Evolutionary conservation across 2,113 vertebrate genomes (phyloP), one percentile per base, ranked within the genome.

Genomic region (Junco hyemalis): DNA sequence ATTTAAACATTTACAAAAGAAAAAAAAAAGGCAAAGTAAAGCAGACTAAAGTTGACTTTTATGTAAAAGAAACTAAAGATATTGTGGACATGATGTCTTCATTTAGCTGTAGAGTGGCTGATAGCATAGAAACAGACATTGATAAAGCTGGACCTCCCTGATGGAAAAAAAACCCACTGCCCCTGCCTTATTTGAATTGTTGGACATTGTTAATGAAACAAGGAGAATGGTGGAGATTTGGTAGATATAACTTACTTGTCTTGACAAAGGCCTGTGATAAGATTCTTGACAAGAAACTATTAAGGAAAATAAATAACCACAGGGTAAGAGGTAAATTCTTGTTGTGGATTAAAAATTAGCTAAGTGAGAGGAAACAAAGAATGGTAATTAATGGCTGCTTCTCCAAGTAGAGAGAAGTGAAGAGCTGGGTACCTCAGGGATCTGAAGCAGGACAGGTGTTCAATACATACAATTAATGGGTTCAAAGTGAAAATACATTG

Each of bases 261-360:
- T 94, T 94, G 48, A 92, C 90, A 89, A 95, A 96, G 94, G 64
- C 61, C 59, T 36, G 50, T 84, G 94, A 82, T 90, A 90, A 91
- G 81, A 81, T 72, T 69, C 61, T 84, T 81, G 83, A 92, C 81
- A 95, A 86, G 54, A 90, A 93, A 86, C 91, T 85, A 90, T 95
- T 96, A 95, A 61, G 68, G 48, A 95, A 97, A 96, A 96, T 57
- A 95, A 89, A 95, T 93, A 96, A 87, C 73, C 57, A 89, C 20
- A 48, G 71, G 45, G 50, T 94, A 95, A 89, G 84, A 92, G 35
- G 72, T 84, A 97, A 96, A 96, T 96, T 94, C 79, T 94, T 96
- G 76, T 90, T 96, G 85, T 83, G 91, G 82, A 96, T 96, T 96
- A 93, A 97, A 97, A 95, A 96, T 80, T 95, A 93, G 81, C 72